These are phyloP conservation scores for Lordiphosa fenestrarum DNA, from an alignment of 2,888 invertebrate genomes.

Conservation along the genomic window DNA sequence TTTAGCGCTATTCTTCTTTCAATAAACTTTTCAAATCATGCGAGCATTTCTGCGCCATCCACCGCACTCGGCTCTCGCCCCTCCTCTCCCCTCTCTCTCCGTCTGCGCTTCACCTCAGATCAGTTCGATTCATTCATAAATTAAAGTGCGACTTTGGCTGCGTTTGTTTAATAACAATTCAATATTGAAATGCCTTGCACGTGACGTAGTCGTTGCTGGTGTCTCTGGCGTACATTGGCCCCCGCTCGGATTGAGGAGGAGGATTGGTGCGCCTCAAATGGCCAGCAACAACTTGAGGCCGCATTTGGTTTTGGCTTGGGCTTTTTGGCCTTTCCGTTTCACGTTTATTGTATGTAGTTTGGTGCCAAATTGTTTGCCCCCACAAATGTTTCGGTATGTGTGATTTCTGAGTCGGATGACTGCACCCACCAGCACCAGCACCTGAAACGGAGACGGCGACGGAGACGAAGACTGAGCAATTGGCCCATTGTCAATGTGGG, in stretches of 20 bases:
- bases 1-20: constrained; percentile 29
- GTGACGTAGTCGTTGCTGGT: constrained; percentile 38
- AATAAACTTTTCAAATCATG: constrained; percentile 21
- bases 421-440: constrained; percentile 51
- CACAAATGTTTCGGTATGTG: constrained; percentile 49
- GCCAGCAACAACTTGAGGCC: constrained; percentile 51
- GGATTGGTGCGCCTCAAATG: constrained; percentile 48
- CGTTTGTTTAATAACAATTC: constrained; percentile 42
- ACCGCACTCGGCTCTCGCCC: not conserved
- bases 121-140: constrained; percentile 44
- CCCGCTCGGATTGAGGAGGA: constrained; percentile 2
- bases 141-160: constrained; percentile 36
- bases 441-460: not conserved
- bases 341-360: constrained; percentile 44
- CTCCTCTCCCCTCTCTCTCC: not conserved
- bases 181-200: constrained; percentile 58
- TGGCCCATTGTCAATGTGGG: constrained; percentile 40
- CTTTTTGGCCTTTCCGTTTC: constrained; percentile 67
- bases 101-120: constrained; percentile 10
- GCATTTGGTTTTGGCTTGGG: constrained; percentile 58
- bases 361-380: constrained; percentile 66
- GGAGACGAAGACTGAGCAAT: constrained; percentile 1
- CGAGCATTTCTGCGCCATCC: constrained; percentile 11
- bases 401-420: constrained; percentile 18
- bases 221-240: constrained; percentile 38